Evolutionary conservation across 2,888 invertebrate genomes (phyloP).

Genomic region (Drosophila eohydei): DNA sequence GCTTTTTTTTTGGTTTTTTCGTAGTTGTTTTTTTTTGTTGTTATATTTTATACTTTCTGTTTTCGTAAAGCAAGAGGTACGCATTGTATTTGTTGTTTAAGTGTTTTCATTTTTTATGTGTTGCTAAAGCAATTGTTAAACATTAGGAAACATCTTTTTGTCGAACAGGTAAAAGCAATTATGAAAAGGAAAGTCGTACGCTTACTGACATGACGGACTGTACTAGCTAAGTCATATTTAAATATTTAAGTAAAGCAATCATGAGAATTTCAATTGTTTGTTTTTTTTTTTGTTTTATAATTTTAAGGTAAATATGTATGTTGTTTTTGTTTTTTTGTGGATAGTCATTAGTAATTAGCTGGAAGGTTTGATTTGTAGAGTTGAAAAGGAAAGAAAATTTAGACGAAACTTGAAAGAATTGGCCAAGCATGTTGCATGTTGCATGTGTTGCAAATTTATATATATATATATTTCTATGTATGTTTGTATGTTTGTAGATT

Average conservation of each 20-base stretch:
- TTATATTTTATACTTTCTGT: slow-evolving; percentile 58
- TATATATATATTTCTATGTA: not conserved
- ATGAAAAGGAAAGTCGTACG: slow-evolving; percentile 34
- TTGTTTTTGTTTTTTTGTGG: slow-evolving; percentile 15
- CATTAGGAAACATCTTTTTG: slow-evolving; percentile 66
- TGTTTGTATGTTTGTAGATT: not conserved
- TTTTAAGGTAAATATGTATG: slow-evolving; percentile 28
- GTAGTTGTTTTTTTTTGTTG: slow-evolving; percentile 38
- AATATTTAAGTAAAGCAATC: slow-evolving; percentile 34
- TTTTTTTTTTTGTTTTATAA: slow-evolving; percentile 3
- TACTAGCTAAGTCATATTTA: slow-evolving; percentile 14
- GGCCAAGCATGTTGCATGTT: slow-evolving; percentile 25
- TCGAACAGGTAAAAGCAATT: slow-evolving; percentile 59
- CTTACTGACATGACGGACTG: slow-evolving; percentile 13
- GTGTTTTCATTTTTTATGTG: slow-evolving; percentile 32
- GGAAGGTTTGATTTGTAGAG: slow-evolving; percentile 56
- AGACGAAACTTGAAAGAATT: slow-evolving; percentile 27
- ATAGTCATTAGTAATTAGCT: slow-evolving; percentile 44
- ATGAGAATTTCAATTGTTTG: slow-evolving; percentile 15
- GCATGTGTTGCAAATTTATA: slow-evolving; percentile 4
- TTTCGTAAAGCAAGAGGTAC: slow-evolving; percentile 81
- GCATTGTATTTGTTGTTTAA: slow-evolving; percentile 69
- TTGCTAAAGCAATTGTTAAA: slow-evolving; percentile 72
- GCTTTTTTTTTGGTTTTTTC: slow-evolving; percentile 27
- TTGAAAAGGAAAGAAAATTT: slow-evolving; percentile 29